phyloP scores from a whole-genome alignment of 2,797 vertebrate genomes.

The Platalea minor region DNA sequence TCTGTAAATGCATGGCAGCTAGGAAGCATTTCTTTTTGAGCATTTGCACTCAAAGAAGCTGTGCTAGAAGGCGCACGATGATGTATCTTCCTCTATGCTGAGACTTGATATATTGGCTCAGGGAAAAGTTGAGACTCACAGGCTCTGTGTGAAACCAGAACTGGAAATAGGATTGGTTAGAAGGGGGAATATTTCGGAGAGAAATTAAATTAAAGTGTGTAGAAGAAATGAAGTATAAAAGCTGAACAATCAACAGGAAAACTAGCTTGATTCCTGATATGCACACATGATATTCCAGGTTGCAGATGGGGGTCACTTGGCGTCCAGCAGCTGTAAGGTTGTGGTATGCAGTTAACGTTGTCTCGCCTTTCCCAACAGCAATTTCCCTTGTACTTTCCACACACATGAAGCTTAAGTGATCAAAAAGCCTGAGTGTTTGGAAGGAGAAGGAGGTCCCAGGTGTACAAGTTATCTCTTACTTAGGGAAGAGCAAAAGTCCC shows the following conservation, averaged over 20 bases:
- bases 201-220: background rate
- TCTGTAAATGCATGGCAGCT: accelerated
- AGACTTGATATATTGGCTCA: background rate
- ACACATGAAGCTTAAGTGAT: background rate
- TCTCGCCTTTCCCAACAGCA: background rate
- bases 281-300: background rate
- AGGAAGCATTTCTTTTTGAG: background rate
- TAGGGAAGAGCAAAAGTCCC: background rate
- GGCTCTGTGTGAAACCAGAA: background rate
- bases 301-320: background rate
- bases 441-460: background rate
- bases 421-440: background rate
- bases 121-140: background rate
- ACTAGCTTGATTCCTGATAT: background rate
- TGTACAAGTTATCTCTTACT: background rate
- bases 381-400: background rate
- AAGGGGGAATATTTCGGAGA: background rate
- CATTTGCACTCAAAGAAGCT: background rate
- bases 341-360: background rate
- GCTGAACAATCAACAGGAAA: background rate
- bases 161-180: background rate
- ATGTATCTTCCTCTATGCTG: background rate
- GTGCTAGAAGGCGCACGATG: background rate
- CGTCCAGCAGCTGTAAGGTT: background rate
- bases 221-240: background rate